Conservation (phyloP, 2,113 vertebrate species). For the Siphamia tubifer region DNA sequence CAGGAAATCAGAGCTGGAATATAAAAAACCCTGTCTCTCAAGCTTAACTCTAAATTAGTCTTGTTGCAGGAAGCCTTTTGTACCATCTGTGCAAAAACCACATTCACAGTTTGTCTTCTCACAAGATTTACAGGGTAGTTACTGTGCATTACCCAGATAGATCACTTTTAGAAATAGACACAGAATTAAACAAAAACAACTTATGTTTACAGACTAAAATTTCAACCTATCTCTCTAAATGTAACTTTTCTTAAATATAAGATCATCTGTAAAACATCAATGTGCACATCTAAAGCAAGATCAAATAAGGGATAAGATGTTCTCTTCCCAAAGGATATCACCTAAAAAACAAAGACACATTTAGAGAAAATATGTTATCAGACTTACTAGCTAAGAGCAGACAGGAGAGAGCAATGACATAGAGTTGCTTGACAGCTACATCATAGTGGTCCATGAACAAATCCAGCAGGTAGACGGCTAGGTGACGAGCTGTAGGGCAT, state of each 20-base stretch:
- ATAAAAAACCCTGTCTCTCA: not conserved
- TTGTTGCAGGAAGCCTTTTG: constrained; percentile 39
- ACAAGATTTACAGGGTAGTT: not conserved
- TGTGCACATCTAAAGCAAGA: too few relatives aligned
- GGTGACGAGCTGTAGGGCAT: constrained; percentile 86
- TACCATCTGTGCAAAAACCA: constrained; percentile 43
- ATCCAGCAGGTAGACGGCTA: constrained; percentile 90
- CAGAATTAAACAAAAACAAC: too few relatives aligned
- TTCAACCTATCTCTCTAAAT: too few relatives aligned
- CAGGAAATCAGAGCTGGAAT: not conserved
- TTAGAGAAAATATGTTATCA: not conserved
- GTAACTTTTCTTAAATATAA: too few relatives aligned
- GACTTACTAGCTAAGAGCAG: constrained; percentile 91
- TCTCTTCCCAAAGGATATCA: too few relatives aligned
- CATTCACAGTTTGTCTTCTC: not conserved
- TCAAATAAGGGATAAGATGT: too few relatives aligned
- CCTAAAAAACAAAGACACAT: not conserved
- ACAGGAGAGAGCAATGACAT: constrained; percentile 85
- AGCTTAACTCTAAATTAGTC: constrained; percentile 18
- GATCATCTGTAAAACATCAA: too few relatives aligned
- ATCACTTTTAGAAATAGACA: too few relatives aligned
- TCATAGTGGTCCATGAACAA: constrained; percentile 91
- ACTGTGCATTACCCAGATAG: not conserved
- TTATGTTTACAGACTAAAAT: too few relatives aligned
- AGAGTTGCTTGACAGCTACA: constrained; percentile 85